phyloP scores from a whole-genome alignment of 2,888 invertebrate genomes.

The Andrena flavipes region DNA sequence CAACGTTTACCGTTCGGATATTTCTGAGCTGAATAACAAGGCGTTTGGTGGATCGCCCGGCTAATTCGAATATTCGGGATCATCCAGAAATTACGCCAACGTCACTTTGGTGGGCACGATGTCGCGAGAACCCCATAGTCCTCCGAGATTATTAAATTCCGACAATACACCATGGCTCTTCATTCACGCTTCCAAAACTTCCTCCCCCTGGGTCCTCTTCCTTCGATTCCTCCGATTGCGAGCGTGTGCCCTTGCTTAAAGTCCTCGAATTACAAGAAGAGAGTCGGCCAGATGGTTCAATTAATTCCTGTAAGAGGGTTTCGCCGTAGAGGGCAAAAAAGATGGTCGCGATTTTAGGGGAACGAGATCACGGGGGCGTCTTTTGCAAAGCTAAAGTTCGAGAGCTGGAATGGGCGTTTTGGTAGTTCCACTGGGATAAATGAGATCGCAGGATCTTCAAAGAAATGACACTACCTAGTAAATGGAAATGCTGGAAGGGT shows the following conservation, averaged over 20 bases:
- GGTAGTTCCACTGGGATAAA: slow-evolving; percentile 3
- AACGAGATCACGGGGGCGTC: not conserved
- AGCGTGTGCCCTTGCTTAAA: not conserved
- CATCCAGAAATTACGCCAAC: slow-evolving; percentile 51
- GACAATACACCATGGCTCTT: not conserved
- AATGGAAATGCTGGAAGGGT: not conserved
- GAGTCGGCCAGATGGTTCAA: slow-evolving; percentile 23
- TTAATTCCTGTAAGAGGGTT: slow-evolving; percentile 42
- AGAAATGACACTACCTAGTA: not conserved
- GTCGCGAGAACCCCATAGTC: not conserved
- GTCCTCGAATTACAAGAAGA: not conserved
- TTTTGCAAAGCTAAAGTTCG: not conserved
- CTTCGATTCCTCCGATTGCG: not conserved
- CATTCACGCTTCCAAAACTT: not conserved
- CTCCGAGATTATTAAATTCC: slow-evolving; percentile 54
- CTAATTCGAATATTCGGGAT: slow-evolving; percentile 43
- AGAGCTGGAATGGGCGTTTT: not conserved
- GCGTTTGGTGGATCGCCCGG: not conserved
- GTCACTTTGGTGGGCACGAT: slow-evolving; percentile 19
- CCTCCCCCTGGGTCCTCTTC: not conserved
- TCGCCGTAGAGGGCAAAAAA: not conserved
- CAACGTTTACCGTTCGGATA: slow-evolving; percentile 13
- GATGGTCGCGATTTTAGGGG: not conserved
- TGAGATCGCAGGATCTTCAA: not conserved
- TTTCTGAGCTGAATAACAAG: slow-evolving; percentile 8